These are phyloP conservation scores for Erinaceus europaeus DNA, from an alignment of 2,113 vertebrate species.

Conservation along the genomic window DNA sequence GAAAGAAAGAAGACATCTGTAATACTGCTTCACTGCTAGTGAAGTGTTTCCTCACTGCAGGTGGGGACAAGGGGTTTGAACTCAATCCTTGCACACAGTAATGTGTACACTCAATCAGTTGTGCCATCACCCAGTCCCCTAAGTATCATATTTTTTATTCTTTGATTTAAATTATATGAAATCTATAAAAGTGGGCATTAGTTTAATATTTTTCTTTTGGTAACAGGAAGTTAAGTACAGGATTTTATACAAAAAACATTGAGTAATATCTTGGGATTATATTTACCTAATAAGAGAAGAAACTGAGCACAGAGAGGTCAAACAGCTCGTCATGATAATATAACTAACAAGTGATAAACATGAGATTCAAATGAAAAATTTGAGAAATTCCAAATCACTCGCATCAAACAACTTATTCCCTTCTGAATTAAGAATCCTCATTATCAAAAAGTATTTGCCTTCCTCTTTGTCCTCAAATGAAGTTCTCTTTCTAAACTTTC, in stretches of 20 bases:
- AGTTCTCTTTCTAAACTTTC: neutral
- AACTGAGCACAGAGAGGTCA: neutral
- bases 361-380: neutral
- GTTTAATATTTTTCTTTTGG: too few species aligned
- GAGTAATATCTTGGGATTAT: too few species aligned
- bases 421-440: neutral
- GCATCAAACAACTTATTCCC: neutral
- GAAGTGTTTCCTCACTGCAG: too few species aligned
- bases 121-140: too few species aligned
- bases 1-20: too few species aligned
- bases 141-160: neutral
- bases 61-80: too few species aligned
- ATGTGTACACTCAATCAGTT: too few species aligned
- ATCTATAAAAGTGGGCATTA: neutral
- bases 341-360: neutral
- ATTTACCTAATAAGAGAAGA: neutral
- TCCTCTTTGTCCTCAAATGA: neutral
- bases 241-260: too few species aligned
- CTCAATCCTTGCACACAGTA: too few species aligned
- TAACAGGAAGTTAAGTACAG: too few species aligned
- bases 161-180: conserved; percentile 15
- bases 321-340: neutral
- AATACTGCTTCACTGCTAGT: too few species aligned
- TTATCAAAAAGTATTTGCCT: neutral
- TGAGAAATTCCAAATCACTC: neutral